Conservation (phyloP, 1,140 invertebrate genomes). For the Lerema accius region DNA sequence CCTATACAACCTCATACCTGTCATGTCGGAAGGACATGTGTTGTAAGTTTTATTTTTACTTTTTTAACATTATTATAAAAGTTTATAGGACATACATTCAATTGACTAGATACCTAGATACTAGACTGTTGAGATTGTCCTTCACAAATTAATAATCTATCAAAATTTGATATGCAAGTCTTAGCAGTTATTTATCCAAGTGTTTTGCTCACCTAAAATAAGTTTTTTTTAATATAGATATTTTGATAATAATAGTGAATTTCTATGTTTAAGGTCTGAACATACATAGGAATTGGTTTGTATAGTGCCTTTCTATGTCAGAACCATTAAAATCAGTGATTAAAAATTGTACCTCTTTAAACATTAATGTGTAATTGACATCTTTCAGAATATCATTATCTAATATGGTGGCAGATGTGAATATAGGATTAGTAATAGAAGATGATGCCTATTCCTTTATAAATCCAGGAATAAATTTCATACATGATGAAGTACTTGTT, state of each 20-base stretch:
- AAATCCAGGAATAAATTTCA: conserved; percentile 73
- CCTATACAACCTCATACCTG: conserved; percentile 74
- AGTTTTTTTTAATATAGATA: no score
- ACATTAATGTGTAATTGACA: neutral
- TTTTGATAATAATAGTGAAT: no score
- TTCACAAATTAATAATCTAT: no score
- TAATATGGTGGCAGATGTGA: conserved; percentile 75
- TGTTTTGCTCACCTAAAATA: no score
- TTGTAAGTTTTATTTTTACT: conserved; percentile 57
- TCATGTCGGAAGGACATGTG: conserved; percentile 77
- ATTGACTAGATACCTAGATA: no score
- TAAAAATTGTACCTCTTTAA: no score
- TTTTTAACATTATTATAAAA: conserved; percentile 5
- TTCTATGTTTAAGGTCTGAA: conserved; percentile 43
- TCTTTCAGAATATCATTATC: conserved; percentile 70
- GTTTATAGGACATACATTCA: no score
- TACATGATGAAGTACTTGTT: conserved; percentile 74
- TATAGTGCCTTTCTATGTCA: neutral
- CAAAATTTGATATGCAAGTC: no score
- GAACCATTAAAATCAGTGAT: neutral
- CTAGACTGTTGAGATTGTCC: no score
- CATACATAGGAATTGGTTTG: conserved; percentile 35
- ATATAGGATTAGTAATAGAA: conserved; percentile 67
- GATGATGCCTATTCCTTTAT: conserved; percentile 72
- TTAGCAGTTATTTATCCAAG: no score